Percentiles rank a stretch among this genome's conserved stretches.
Conservation (phyloP, 2,888 invertebrate genomes). For the Apeira syringaria region DNA sequence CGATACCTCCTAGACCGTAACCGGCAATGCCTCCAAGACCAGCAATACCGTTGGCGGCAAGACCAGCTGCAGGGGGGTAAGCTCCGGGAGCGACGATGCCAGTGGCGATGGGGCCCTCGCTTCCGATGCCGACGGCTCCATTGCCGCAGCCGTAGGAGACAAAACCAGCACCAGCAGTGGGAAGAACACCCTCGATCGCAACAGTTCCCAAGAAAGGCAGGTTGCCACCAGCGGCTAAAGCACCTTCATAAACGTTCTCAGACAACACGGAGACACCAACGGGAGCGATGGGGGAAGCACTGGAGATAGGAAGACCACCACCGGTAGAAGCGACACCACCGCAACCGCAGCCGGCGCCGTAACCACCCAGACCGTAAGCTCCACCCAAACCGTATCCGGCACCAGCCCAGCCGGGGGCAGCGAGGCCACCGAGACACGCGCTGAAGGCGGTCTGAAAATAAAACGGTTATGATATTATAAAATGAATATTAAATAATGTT, state of each 20-base stretch:
- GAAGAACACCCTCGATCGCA: slow-evolving; percentile 2
- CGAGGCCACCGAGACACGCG: background rate
- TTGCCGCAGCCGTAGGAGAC: slow-evolving; percentile 24
- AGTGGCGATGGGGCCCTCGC: slow-evolving; percentile 12
- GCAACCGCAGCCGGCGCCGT: slow-evolving; percentile 12
- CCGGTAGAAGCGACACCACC: slow-evolving; percentile 11
- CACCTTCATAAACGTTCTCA: slow-evolving; percentile 7
- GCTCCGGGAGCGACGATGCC: slow-evolving; percentile 5
- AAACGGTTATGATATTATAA: no score
- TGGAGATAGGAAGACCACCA: slow-evolving; percentile 20
- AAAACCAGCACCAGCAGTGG: slow-evolving; percentile 37
- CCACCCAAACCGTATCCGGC: background rate
- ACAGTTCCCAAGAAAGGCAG: slow-evolving; percentile 19
- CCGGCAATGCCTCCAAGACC: slow-evolving; percentile 8
- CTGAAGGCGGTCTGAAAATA: slow-evolving; percentile 2
- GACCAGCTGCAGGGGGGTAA: background rate
- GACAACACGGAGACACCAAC: slow-evolving; percentile 30
- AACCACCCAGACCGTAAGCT: slow-evolving; percentile 1
- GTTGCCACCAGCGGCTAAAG: slow-evolving; percentile 10
- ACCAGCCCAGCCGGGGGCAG: background rate
- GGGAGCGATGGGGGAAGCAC: slow-evolving; percentile 29
- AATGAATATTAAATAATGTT: no score
- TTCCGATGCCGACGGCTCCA: slow-evolving; percentile 15
- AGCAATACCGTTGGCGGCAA: background rate
- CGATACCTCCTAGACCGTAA: slow-evolving; percentile 11